phyloP scores from a whole-genome alignment of 1,140 invertebrate species.

The Drosophila lowei region DNA sequence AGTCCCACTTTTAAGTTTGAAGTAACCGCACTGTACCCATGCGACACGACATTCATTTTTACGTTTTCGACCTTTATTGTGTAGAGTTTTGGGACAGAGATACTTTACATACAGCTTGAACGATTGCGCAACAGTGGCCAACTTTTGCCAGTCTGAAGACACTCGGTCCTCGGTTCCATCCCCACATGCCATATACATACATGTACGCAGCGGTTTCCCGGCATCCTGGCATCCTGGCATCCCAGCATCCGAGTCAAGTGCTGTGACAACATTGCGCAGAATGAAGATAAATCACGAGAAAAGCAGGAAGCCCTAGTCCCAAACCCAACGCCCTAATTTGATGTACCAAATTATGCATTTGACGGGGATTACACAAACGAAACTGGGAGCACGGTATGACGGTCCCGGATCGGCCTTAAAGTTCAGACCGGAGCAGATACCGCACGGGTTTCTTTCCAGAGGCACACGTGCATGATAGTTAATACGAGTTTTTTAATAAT shows the following conservation, averaged over 20 bases:
- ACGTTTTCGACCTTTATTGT: conserved; percentile 35
- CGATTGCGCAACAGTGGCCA: conserved; percentile 49
- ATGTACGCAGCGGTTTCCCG: conserved; percentile 39
- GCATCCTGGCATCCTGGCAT: conserved; percentile 1
- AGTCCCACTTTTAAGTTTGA: conserved; percentile 2
- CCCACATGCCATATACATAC: background rate
- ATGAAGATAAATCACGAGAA: conserved; percentile 68
- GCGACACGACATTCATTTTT: conserved; percentile 29
- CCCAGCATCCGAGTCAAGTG: conserved; percentile 55
- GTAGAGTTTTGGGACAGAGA: conserved; percentile 38
- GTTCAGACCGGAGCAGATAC: too few relatives aligned
- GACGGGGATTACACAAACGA: conserved; percentile 34
- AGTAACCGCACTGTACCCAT: background rate
- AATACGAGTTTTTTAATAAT: conserved; percentile 20
- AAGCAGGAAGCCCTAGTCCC: conserved; percentile 44
- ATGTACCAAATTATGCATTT: conserved; percentile 71
- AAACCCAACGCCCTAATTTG: conserved; percentile 52
- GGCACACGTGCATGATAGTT: conserved; percentile 45
- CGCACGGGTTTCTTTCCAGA: background rate
- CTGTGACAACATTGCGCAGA: conserved; percentile 71
- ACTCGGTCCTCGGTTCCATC: too few relatives aligned
- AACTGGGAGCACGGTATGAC: background rate
- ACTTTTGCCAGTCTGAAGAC: conserved; percentile 35
- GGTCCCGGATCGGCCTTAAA: too few relatives aligned
- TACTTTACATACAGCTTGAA: conserved; percentile 65